Base-by-base conservation (phyloP, 2,888 invertebrate species). In the Nycteola revayana region DNA sequence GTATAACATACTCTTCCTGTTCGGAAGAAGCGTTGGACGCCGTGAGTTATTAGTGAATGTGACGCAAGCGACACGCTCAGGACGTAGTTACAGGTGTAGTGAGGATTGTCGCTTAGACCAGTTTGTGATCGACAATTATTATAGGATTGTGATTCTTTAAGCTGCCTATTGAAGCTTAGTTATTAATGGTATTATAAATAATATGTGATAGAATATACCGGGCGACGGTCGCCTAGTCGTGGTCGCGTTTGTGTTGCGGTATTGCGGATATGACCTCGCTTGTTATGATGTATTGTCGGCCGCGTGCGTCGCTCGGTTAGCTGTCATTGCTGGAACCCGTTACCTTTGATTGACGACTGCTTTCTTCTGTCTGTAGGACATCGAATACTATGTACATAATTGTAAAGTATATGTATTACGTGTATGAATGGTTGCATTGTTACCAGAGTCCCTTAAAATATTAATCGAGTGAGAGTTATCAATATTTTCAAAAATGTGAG, bases 121-220 rank as follows among this genome's bases (percentile, higher is more conserved):
- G 3, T 21, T 21, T n/a, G n/a, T n/a, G 7, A 21, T 21, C 21
- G 7, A 7, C 14, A 21, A 17, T 18, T 7, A 21, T 21, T n/a
- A 21, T 21, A 21, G 57, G 48, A 63, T 60, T 64, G 61, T 69
- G 64, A 69, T 68, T 60, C 49, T 42, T 54, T 54, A 49, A 55
- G 68, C 62, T 67, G 63, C 60, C 62, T 66, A 59, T 58, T 60
- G 45, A 63, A 59, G 57, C 62, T 46, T 60, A 60, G 36, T 50
- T 40, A 41, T 52, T n/a, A 54, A 50, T 42, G 38, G 47, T 47
- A 47, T 38, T 53, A 46, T 39, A 36, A 40, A 39, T 42, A 32
- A 38, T 44, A 36, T 33, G 47, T 46, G 46, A 49, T 38, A 37
- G 21, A 32, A 42, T 43, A 39, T 30, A 22, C 40, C 38, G 38